Evolutionary conservation across 2,113 vertebrate species (phyloP), one percentile per base, ranked within the genome.

Genomic region (Excalfactoria chinensis): DNA sequence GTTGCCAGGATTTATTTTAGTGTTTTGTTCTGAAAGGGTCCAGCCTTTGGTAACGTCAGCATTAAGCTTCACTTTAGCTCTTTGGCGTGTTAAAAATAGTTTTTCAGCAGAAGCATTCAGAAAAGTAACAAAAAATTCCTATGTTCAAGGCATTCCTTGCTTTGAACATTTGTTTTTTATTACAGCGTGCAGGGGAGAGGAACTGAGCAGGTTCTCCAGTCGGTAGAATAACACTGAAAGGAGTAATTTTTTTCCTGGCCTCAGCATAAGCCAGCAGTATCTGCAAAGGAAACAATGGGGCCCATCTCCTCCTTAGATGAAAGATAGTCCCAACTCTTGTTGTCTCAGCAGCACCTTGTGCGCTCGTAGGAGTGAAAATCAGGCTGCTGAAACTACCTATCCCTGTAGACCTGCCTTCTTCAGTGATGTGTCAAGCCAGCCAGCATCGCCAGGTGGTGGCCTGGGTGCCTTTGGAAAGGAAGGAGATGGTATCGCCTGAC

Each of bases 1-100:
- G 48, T 59, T 17, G 9, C 81, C 85, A 44, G 51, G 91, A 77
- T 93, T 93, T 93, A 87, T 93, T 96, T 95, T 96, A 87, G 56
- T 69, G 30, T 32, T 63, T 86, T 43, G 16, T 77, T 64, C 64
- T 60, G 53, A 78, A 89, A 80, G 58, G 35, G 60, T 83, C 75
- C 49, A 64, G 68, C 72, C 76, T 72, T 68, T 89, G 92, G 85
- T 84, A 82, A 77, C 1, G 1, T 78, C 72, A 89, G 37, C 4
- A 0, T 67, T 56, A 49, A 71, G 75, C 88, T 80, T 91, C 91
- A 48, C 40, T 85, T 78, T 46, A 17, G 30, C 48, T 89, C 60
- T 23, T 0, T 34, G 62, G 21, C 73, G 41, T 15, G n/a, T 86
- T 93, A 91, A 89, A 93, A 90, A 71, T 86, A 88, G 89, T 37